Conservation (phyloP, 2,113 vertebrate genomes). For the Callaeas wilsoni region DNA sequence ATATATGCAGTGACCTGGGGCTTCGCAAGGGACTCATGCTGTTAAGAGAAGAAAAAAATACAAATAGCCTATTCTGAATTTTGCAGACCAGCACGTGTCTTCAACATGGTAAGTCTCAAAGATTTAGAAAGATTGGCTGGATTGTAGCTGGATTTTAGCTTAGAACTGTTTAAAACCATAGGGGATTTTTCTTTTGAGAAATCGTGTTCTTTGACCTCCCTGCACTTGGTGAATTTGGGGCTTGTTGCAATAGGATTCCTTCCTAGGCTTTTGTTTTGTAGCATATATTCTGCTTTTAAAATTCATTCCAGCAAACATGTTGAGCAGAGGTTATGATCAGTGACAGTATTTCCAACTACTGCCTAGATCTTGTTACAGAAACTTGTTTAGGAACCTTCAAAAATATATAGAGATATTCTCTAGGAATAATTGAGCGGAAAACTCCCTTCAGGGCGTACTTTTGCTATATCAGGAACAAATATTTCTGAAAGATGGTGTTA, state of each 20-base stretch:
- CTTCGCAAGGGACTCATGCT: background rate
- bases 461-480: background rate
- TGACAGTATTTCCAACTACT: background rate
- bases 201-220: background rate
- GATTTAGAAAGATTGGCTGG: background rate
- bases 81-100: background rate
- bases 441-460: background rate
- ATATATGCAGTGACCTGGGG: background rate
- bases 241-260: background rate
- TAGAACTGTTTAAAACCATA: background rate
- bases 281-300: background rate
- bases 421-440: background rate
- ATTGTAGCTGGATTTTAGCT: background rate
- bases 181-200: background rate
- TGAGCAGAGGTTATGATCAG: background rate
- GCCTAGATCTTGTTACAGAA: background rate
- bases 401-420: background rate
- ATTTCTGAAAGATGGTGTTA: background rate
- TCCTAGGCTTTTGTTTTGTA: background rate
- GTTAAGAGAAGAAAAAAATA: background rate
- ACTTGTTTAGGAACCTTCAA: background rate
- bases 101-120: background rate
- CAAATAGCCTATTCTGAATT: background rate
- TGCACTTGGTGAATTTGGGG: background rate
- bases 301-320: background rate